Conservation (phyloP, 2,888 invertebrate species). For the Steinernema scapterisci region DNA sequence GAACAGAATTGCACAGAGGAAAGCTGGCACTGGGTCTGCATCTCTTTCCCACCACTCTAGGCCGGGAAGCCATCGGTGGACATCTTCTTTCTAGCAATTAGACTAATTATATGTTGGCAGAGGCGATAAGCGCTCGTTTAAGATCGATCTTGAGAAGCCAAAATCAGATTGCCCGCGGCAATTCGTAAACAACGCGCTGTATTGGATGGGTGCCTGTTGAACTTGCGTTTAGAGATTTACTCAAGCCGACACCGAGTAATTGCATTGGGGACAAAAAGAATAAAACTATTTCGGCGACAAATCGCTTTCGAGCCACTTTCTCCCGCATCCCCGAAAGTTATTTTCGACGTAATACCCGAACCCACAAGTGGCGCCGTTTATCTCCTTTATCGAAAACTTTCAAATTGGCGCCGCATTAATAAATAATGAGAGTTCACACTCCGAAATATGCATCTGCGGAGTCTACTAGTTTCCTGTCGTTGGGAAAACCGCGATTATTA, state of each 20-base stretch:
- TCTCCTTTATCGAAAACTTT: conserved; percentile 23
- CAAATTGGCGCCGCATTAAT: conserved; percentile 27
- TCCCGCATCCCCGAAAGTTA: not conserved
- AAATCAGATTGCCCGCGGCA: not conserved
- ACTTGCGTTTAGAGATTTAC: conserved; percentile 21
- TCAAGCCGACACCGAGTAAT: conserved; percentile 14
- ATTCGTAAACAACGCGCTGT: conserved; percentile 8
- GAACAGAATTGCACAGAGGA: not conserved
- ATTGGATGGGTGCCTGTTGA: not conserved
- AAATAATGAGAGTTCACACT: conserved; percentile 31
- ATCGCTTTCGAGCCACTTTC: not conserved
- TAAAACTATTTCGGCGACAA: conserved; percentile 11
- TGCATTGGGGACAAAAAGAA: conserved; percentile 20
- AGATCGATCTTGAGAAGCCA: conserved; percentile 4
- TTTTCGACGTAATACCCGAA: conserved; percentile 3
- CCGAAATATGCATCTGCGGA: conserved; percentile 19
- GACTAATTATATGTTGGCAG: conserved; percentile 28
- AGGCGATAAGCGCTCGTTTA: conserved; percentile 22
- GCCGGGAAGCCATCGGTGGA: not conserved
- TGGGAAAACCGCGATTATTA: not conserved
- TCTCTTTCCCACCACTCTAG: not conserved
- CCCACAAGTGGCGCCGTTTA: conserved; percentile 16
- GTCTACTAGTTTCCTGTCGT: conserved; percentile 2
- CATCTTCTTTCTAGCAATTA: conserved; percentile 28
- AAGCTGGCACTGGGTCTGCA: not conserved